phyloP scores from a whole-genome alignment of 2,888 invertebrate species.

The Chaetoderma sp. region DNA sequence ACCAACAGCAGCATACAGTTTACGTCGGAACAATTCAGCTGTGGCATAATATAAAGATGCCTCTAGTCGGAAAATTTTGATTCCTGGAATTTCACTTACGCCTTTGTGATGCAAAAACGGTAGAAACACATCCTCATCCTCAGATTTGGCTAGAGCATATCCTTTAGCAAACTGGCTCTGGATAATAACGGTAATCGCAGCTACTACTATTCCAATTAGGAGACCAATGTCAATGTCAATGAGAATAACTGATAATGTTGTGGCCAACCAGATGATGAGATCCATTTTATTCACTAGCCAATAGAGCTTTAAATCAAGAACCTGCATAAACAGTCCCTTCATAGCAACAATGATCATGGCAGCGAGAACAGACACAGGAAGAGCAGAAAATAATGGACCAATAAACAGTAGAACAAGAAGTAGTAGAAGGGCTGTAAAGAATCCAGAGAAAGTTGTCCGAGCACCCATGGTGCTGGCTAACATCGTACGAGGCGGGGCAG shows the following conservation, averaged over 20 bases:
- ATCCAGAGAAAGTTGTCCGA: slow-evolving; percentile 53
- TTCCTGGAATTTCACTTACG: slow-evolving; percentile 50
- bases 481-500: slow-evolving; percentile 67
- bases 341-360: slow-evolving; percentile 70
- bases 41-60: slow-evolving; percentile 64
- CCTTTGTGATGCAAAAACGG: slow-evolving; percentile 45
- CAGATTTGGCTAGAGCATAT: slow-evolving; percentile 52
- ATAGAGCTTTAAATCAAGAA: slow-evolving; percentile 77
- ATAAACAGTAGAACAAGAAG: slow-evolving; percentile 60
- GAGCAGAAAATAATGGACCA: slow-evolving; percentile 58
- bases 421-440: slow-evolving; percentile 58
- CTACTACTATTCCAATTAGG: slow-evolving; percentile 57
- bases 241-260: slow-evolving; percentile 55
- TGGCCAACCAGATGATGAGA: slow-evolving; percentile 72
- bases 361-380: slow-evolving; percentile 67
- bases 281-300: slow-evolving; percentile 85
- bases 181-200: slow-evolving; percentile 59
- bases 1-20: slow-evolving; percentile 56
- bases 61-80: slow-evolving; percentile 63
- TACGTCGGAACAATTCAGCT: slow-evolving; percentile 61
- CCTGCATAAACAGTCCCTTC: slow-evolving; percentile 74
- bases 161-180: slow-evolving; percentile 60
- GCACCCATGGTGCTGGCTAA: slow-evolving; percentile 64
- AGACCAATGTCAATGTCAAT: slow-evolving; percentile 65
- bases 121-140: slow-evolving; percentile 45